Conservation (phyloP, 2,113 vertebrate genomes). For the Odocoileus virginianus region DNA sequence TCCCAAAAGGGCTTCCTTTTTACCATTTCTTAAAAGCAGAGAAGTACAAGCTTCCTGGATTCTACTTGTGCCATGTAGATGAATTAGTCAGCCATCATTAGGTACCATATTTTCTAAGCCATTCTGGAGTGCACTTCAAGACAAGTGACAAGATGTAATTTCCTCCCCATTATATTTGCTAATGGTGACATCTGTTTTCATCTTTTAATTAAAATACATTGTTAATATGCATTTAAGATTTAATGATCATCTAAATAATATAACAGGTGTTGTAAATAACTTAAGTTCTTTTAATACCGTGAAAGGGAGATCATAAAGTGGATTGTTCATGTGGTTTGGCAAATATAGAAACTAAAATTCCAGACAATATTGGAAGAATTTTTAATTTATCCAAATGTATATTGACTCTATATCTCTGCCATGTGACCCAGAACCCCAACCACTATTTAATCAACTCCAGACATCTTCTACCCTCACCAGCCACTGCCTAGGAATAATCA, state of each 20-base stretch:
- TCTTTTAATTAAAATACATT: conserved; percentile 68
- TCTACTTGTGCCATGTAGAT: background rate
- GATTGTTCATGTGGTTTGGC: background rate
- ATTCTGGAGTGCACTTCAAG: conserved; percentile 51
- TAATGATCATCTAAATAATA: conserved; percentile 47
- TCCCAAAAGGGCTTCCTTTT: background rate
- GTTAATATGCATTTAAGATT: conserved; percentile 32
- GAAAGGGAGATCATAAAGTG: conserved; percentile 34
- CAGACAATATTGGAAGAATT: background rate
- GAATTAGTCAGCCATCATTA: conserved; percentile 51
- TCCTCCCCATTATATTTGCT: conserved; percentile 70
- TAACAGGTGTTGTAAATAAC: conserved; percentile 31
- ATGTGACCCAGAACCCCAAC: background rate
- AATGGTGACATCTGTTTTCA: conserved; percentile 69
- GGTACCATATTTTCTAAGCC: conserved; percentile 42
- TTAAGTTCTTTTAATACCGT: conserved; percentile 29
- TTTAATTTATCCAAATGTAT: conserved; percentile 21
- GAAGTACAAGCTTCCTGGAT: conserved; percentile 7
- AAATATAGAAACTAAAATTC: background rate
- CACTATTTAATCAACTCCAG: conserved; percentile 39
- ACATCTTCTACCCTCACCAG: background rate
- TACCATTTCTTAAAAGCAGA: conserved; percentile 28
- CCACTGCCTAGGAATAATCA: conserved; percentile 47
- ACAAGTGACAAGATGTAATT: conserved; percentile 66
- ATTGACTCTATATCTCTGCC: background rate